These are phyloP conservation scores for Osmerus mordax DNA, from an alignment of 2,113 vertebrate genomes.

Conservation along the genomic window DNA sequence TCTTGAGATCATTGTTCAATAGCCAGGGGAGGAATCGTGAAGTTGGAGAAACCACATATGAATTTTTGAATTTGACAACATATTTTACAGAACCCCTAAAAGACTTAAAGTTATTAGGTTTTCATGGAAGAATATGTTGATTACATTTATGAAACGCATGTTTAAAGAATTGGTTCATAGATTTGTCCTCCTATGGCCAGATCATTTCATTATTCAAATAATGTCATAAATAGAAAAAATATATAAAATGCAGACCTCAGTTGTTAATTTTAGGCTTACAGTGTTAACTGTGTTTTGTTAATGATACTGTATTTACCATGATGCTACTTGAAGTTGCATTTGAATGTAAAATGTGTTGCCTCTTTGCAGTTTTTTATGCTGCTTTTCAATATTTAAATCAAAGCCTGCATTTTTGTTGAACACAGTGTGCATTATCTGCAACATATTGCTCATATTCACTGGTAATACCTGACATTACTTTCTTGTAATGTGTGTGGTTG, in stretches of 20 bases:
- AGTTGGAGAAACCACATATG: no score
- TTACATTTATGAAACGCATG: neutral
- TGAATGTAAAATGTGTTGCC: constrained; percentile 61
- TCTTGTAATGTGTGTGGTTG: neutral
- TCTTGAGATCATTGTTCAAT: no score
- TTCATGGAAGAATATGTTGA: constrained; percentile 7
- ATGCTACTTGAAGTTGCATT: constrained; percentile 71
- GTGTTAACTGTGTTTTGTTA: constrained; percentile 36
- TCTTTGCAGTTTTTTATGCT: constrained; percentile 47
- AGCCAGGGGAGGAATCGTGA: no score
- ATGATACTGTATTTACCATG: constrained; percentile 42
- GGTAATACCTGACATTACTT: neutral
- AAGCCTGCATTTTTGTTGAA: constrained; percentile 53
- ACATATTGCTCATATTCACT: no score
- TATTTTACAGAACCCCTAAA: neutral
- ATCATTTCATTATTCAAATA: neutral
- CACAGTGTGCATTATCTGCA: constrained; percentile 30
- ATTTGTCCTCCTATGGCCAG: neutral
- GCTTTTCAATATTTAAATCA: constrained; percentile 55
- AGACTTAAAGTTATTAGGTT: constrained; percentile 51
- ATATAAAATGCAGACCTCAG: neutral
- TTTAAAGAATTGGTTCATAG: neutral
- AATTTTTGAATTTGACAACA: neutral
- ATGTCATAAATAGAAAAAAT: neutral
- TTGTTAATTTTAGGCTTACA: constrained; percentile 2